Evolutionary conservation across 1,140 invertebrate genomes (phyloP), one percentile per base, ranked within the genome.

Genomic region (Venustaconcha ellipsiformis): DNA sequence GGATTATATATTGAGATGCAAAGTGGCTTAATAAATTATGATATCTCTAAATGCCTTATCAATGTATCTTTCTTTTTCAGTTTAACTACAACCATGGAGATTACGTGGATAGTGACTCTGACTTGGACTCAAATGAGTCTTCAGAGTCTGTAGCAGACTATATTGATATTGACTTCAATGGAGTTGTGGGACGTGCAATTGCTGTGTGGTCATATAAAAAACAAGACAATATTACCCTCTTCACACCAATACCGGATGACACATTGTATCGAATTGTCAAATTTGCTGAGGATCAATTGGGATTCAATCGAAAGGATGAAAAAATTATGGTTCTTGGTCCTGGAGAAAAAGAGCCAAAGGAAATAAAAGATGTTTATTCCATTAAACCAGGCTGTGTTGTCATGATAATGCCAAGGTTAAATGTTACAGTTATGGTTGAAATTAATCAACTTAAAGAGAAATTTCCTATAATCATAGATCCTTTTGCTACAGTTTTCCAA

Each of bases 161-260:
- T 59, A 71, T 71, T 0, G 74, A 81, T 37, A 30, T 85, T 13
- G 76, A 84, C 65, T 65, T 83, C 4, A 72, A 79, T 30, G 69
- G 72, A 23, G 70, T 81, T 0, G 57, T 82, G 23, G 83, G 82
- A 15, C 79, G 83, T 67, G 79, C 82, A 14, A 74, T 94, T 57
- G 97, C 97, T 74, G 94, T 94, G 81, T 98, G 94, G 89, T 99
- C 97, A 89, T 98, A 97, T 0, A 95, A 95, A 77, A 97, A 75
- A 14, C 79, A 75, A 96, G 77, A 94, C 91, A 90, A 92, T 95
- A 70, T 94, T 92, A 62, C 96, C 93, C 82, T 94, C 92, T 87
- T 96, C 95, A 92, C 93, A 62, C 84, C 85, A n/a, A 59, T 75
- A 12, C 70, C 74, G 14, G 78, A 82, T 0, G 82, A 87, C 72